A percentile compares a stretch with the other conserved stretches of the same genome.
Conservation (phyloP, 2,888 invertebrate species). For the Glomeris marginata region DNA sequence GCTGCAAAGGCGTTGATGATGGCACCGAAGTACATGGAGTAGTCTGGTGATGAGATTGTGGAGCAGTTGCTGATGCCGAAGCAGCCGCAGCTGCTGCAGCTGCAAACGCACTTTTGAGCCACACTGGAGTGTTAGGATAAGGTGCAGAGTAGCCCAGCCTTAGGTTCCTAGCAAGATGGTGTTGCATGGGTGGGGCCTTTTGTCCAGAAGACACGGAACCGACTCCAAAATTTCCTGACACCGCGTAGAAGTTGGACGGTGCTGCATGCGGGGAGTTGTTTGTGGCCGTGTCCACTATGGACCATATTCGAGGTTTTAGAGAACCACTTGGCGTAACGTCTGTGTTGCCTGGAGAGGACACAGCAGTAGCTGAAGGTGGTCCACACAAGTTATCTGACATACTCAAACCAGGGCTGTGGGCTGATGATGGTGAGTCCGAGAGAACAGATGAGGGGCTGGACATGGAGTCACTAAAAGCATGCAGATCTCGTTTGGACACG, state of each 20-base stretch:
- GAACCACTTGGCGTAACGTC: conserved; percentile 3
- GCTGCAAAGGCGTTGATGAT: neutral
- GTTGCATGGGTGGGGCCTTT: neutral
- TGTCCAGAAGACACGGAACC: conserved; percentile 1
- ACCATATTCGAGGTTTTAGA: conserved; percentile 22
- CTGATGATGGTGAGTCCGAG: conserved; percentile 13
- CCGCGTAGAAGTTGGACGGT: conserved; percentile 1
- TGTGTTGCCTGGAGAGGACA: neutral
- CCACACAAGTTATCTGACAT: neutral
- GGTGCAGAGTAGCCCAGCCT: conserved; percentile 16
- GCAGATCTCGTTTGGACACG: conserved; percentile 6
- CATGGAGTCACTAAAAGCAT: conserved; percentile 12
- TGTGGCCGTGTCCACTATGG: conserved; percentile 23
- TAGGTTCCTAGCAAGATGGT: conserved; percentile 10
- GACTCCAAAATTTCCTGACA: neutral
- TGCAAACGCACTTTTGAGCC: conserved; percentile 15
- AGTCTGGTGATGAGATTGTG: conserved; percentile 8
- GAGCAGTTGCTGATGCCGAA: conserved; percentile 1
- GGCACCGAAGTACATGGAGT: conserved; percentile 4
- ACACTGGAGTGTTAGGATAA: conserved; percentile 16
- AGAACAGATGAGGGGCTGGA: conserved; percentile 15
- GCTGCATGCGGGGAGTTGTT: conserved; percentile 10
- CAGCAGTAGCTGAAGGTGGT: neutral
- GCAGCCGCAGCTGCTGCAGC: conserved; percentile 15
- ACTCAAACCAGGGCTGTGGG: conserved; percentile 12